phyloP scores from a whole-genome alignment of 2,797 vertebrate genomes.

The Eleutherodactylus coqui region DNA sequence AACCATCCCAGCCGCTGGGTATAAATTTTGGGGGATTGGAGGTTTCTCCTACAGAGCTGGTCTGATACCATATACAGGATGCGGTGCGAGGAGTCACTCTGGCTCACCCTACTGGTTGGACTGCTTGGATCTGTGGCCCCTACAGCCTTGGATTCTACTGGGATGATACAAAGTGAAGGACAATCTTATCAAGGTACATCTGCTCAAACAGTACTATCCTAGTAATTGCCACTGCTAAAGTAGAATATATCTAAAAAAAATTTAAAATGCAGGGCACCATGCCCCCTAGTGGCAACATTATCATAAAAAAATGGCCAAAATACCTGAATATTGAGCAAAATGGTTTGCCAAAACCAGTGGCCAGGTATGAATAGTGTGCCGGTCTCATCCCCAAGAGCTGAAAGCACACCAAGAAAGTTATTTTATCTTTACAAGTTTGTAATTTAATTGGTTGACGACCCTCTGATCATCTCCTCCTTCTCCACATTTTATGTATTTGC shows the following conservation, averaged over 20 bases:
- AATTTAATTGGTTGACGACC: too few relatives aligned
- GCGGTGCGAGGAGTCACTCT: slow-evolving; percentile 42
- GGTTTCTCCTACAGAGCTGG: neutral
- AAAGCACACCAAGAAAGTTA: neutral
- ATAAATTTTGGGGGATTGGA: slow-evolving; percentile 59
- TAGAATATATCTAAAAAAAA: too few relatives aligned
- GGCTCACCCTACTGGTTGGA: slow-evolving; percentile 32
- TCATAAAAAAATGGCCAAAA: neutral
- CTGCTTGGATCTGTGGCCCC: slow-evolving; percentile 30
- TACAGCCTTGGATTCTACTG: slow-evolving; percentile 15
- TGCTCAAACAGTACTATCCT: neutral
- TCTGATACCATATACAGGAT: slow-evolving; percentile 18
- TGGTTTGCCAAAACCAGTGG: neutral
- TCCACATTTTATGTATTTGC: too few relatives aligned
- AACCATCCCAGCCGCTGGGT: slow-evolving; percentile 32
- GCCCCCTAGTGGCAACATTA: neutral
- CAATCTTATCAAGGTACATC: slow-evolving; percentile 28
- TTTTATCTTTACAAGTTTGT: too few relatives aligned
- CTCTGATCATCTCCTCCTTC: too few relatives aligned
- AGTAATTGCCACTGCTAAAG: too few relatives aligned
- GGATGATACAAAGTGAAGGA: neutral
- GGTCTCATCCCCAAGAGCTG: too few relatives aligned
- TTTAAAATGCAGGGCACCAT: neutral
- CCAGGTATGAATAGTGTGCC: neutral
- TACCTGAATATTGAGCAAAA: neutral